Conservation (phyloP, 2,113 vertebrate species). For the Anolis carolinensis region DNA sequence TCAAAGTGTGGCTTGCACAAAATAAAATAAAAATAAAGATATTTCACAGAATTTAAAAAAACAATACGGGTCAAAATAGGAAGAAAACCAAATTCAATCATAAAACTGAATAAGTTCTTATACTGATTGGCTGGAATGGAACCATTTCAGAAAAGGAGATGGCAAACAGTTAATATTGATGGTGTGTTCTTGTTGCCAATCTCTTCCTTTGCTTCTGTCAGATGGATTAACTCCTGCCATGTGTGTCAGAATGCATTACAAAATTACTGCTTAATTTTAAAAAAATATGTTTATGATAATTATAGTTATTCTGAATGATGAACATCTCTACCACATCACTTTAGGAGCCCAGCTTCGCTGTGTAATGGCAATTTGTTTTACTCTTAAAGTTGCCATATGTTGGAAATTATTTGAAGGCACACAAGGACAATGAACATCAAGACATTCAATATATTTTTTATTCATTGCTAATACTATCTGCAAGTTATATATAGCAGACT, state of each 20-base stretch:
- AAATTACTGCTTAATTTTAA: not conserved
- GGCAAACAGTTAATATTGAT: not conserved
- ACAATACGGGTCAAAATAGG: not conserved
- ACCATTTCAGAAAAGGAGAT: not conserved
- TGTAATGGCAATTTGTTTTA: not conserved
- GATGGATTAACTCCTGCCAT: not conserved
- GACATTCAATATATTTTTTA: not conserved
- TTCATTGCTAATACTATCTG: not conserved
- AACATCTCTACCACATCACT: not conserved
- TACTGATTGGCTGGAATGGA: not conserved
- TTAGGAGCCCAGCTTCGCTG: not conserved
- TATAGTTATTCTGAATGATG: not conserved
- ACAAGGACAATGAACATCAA: not conserved
- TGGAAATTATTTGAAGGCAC: too few species aligned
- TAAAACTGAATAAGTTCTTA: not conserved
- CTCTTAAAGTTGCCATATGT: not conserved
- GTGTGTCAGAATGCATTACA: not conserved
- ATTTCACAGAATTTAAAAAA: not conserved
- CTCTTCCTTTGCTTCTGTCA: not conserved
- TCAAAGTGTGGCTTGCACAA: not conserved
- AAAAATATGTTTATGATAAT: not conserved
- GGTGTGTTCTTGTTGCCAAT: not conserved
- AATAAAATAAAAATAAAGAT: not conserved
- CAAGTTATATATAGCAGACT: not conserved
- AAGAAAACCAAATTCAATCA: not conserved